Evolutionary conservation across 2,113 vertebrate species (phyloP), one percentile per base, ranked within the genome.

Genomic region (Carassius auratus): DNA sequence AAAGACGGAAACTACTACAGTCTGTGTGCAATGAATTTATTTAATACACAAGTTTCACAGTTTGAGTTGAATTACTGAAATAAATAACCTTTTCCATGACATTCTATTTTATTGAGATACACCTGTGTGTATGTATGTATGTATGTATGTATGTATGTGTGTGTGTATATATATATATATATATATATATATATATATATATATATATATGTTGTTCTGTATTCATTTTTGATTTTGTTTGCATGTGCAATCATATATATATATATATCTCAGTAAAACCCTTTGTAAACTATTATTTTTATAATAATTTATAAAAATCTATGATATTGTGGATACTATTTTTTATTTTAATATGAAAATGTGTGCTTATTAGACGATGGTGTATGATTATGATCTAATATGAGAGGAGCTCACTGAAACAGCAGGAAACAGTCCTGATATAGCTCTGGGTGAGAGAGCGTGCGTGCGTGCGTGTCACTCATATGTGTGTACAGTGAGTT

Each of bases 401-500:
- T 17, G 15, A 77, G 19, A 55, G 48, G 14, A 52, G 50, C 75
- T 30, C 26, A 21, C 33, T 77, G 75, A 77, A 57, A 73, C 14
- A 38, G 69, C 69, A 73, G 69, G 69, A 73, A 73, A 55, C 52
- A 55, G 69, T 73, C 62, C 68, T 71, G 15, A 38, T 71, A 71
- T 36, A 71, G 71, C 36, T 77, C 50, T 77, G 75, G 26, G 19
- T 0, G 74, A 17, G 45, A 0, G 74, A 17, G 73, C 2, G 74
- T 23, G 71, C 0, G 66, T 83, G 73, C 2, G 74, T 23, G 71
- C 0, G 66, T 83, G 30, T 57, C 81, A 55, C 81, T 55, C 48
- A 57, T 83, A 48, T 83, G 81, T 83, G 81, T 83, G 68, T 83
- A 83, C 59, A 79, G 87, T 81, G 85, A 88, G 85, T 84, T 84